A percentile compares a stretch with the other conserved stretches of the same genome.
These are phyloP conservation scores for Melopsittacus undulatus DNA, from an alignment of 2,797 vertebrate species.

Conservation along the genomic window DNA sequence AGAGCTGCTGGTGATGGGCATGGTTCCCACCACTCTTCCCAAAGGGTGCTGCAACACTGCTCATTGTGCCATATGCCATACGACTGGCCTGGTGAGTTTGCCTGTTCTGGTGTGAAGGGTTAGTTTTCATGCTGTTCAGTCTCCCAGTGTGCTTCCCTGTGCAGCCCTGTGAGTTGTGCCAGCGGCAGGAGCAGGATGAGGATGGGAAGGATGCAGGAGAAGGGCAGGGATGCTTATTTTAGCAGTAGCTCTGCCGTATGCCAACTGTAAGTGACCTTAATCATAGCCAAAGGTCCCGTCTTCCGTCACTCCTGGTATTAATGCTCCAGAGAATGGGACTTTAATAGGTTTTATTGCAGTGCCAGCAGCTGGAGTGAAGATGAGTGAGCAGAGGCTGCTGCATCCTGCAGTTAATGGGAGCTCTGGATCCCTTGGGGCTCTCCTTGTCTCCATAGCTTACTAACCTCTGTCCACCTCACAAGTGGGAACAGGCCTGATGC, in stretches of 20 bases:
- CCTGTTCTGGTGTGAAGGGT: background rate
- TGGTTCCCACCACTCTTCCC: fast-evolving
- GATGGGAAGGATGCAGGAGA: background rate
- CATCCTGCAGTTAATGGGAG: background rate
- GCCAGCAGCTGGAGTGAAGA: background rate
- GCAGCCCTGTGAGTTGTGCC: fast-evolving
- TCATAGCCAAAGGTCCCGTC: background rate
- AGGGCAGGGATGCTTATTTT: constrained; percentile 7
- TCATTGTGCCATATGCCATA: background rate
- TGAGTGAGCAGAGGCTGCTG: background rate
- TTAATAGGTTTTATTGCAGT: background rate
- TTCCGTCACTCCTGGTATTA: background rate
- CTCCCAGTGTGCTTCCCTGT: background rate
- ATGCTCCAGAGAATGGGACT: background rate
- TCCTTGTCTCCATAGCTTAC: background rate
- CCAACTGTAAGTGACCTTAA: background rate
- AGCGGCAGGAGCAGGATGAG: background rate
- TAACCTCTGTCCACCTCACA: background rate
- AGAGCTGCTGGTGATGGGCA: background rate
- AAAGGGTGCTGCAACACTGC: background rate
- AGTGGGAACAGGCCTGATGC: background rate
- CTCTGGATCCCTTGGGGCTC: background rate
- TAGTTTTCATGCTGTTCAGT: background rate
- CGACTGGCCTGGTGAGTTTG: background rate
- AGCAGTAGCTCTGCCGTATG: background rate